Percentiles rank a stretch among this genome's conserved stretches.
Evolutionary conservation across 2,113 vertebrate species (phyloP).

Genomic region (Tachuris rubrigastra): DNA sequence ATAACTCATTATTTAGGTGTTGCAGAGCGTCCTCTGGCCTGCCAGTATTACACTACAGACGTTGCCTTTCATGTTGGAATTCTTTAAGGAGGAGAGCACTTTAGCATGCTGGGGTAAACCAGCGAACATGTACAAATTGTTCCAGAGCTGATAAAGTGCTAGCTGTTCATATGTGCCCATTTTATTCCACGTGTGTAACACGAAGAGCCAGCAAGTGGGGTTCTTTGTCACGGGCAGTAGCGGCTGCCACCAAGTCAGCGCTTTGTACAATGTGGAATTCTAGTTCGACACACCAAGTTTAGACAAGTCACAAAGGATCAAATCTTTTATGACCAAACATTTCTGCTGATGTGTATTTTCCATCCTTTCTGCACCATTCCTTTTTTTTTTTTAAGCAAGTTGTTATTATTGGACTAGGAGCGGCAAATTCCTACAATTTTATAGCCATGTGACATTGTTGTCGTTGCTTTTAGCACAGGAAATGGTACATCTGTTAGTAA

Average conservation of each 20-base stretch:
- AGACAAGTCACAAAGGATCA: not conserved
- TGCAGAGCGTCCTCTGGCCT: not conserved
- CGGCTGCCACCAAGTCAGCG: not conserved
- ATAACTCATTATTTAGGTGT: not conserved
- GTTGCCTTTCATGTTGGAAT: not conserved
- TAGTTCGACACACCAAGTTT: not conserved
- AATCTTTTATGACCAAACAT: not conserved
- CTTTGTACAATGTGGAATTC: not conserved
- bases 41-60: not conserved
- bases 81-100: not conserved
- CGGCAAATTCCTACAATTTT: slow-evolving; percentile 68
- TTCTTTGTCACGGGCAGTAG: not conserved
- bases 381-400: not conserved
- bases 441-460: slow-evolving; percentile 81
- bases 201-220: not conserved
- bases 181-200: not conserved
- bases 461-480: slow-evolving; percentile 75
- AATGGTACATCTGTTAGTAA: slow-evolving; percentile 72
- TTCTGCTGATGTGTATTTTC: slow-evolving; percentile 29
- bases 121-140: not conserved
- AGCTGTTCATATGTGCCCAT: not conserved
- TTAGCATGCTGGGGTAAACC: not conserved
- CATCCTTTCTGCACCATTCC: slow-evolving; percentile 11
- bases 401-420: slow-evolving; percentile 64
- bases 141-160: not conserved